A percentile compares a stretch with the other conserved stretches of the same genome.
Conservation (phyloP, 2,113 vertebrate species). For the Dascyllus trimaculatus region DNA sequence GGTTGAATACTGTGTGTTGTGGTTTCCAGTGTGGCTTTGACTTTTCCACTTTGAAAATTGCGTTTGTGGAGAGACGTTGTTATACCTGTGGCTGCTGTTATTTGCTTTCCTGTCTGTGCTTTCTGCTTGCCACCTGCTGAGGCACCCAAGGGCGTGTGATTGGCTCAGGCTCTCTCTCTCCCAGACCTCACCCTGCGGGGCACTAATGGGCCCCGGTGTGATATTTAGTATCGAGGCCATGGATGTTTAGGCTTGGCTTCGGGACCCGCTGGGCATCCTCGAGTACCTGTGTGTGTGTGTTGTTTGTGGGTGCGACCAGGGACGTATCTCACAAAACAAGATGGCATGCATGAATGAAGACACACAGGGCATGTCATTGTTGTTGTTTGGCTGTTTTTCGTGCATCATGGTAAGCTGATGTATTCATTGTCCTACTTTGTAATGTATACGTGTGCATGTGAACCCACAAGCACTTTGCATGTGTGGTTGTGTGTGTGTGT, state of each 20-base stretch:
- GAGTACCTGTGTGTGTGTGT: conserved; percentile 19
- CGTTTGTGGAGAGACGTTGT: conserved; percentile 23
- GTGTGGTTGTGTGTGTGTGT: conserved; percentile 3
- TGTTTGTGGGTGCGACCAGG: conserved; percentile 9
- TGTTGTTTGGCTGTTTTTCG: neutral
- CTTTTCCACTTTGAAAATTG: conserved; percentile 27
- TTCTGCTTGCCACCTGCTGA: conserved; percentile 56
- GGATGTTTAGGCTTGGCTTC: conserved; percentile 69
- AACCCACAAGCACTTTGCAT: too few relatives aligned
- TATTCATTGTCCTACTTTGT: neutral
- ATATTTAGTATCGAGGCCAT: conserved; percentile 69
- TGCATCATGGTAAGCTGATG: neutral
- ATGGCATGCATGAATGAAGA: conserved; percentile 8
- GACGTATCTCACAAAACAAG: neutral
- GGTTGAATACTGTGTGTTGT: conserved; percentile 9
- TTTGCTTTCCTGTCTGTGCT: conserved; percentile 31
- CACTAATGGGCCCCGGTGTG: conserved; percentile 74
- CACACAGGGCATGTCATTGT: neutral
- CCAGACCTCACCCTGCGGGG: conserved; percentile 66
- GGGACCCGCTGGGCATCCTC: conserved; percentile 56
- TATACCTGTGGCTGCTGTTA: conserved; percentile 40
- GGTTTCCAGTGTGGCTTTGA: conserved; percentile 9
- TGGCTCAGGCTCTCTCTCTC: conserved; percentile 65
- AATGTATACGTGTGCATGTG: neutral
- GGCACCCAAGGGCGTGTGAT: conserved; percentile 63